Evolutionary conservation across 2,113 vertebrate genomes (phyloP), one percentile per base, ranked within the genome.

Genomic region (Orycteropus afer): DNA sequence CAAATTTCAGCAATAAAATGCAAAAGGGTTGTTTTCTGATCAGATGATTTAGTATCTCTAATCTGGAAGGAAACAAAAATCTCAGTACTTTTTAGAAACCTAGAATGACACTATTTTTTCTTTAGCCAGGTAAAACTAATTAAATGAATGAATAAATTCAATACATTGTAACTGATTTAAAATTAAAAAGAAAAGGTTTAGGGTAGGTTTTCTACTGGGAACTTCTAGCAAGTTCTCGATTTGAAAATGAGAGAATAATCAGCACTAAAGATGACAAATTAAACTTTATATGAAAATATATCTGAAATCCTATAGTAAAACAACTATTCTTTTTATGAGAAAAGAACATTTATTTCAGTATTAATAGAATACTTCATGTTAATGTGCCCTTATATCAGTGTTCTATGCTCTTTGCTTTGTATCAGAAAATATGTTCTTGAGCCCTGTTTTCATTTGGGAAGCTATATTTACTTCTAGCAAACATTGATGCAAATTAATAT

Each of bases 1-100:
- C 99, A 99, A 86, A 99, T 98, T 93, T 99, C 99, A 40, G 99
- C 99, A 98, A 99, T 98, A 95, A 99, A 99, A 98, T 99, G 98
- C 90, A 99, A 93, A 37, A 99, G 98, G 0, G 99, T 99, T 83
- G 98, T 99, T 95, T 99, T 99, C 92, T 99, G 99, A 97, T 99
- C 98, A 80, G 98, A 91, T 67, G 99, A 99, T 97, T 99, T 99
- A 32, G 99, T 99, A 97, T 99, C 99, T 98, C 99, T 98, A 47
- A 99, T 99, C 99, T 99, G 96, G 59, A 93, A 97, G 88, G 23
- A 90, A 83, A 97, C 29, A 89, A 69, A 0, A 93, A 25, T 2
- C 65, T 2, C 42, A 86, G 37, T 27, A 32, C 57, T 32, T 71
- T 67, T 90, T 22, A 69, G 23, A 47, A 69, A 95, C 4, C 17